Evolutionary conservation across 2,888 invertebrate genomes (phyloP).

Genomic region (Torymus aiolomorphi): DNA sequence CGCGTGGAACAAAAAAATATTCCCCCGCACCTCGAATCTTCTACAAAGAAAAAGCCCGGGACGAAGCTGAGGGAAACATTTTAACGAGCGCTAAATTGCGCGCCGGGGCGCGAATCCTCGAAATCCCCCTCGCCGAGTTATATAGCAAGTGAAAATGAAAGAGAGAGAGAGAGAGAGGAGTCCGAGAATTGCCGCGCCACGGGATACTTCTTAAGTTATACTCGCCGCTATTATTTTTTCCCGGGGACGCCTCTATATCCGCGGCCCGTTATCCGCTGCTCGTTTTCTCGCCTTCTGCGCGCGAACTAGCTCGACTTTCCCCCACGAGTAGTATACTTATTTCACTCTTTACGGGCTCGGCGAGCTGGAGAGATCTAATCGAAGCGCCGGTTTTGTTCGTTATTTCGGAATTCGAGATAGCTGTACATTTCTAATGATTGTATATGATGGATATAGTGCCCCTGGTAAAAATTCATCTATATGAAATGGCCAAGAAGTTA

Average conservation of each 20-base stretch:
- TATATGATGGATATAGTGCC: no score
- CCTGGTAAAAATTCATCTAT: no score
- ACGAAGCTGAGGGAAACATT: not conserved
- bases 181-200: slow-evolving; percentile 17
- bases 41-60: not conserved
- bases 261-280: no score
- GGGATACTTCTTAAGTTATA: slow-evolving; percentile 28
- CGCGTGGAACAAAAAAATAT: not conserved
- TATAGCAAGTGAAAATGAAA: slow-evolving; percentile 28
- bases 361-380: no score
- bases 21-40: no score
- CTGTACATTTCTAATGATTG: no score
- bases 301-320: not conserved
- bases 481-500: no score
- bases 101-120: not conserved
- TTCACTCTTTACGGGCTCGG: no score
- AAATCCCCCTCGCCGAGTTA: not conserved
- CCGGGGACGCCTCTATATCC: not conserved
- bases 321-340: no score
- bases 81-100: slow-evolving; percentile 25
- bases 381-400: no score
- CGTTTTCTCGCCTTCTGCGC: not conserved
- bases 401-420: no score
- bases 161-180: slow-evolving; percentile 1
- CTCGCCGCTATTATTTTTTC: slow-evolving; percentile 18